phyloP scores from a whole-genome alignment of 2,113 vertebrate species.

The Channa maculata region DNA sequence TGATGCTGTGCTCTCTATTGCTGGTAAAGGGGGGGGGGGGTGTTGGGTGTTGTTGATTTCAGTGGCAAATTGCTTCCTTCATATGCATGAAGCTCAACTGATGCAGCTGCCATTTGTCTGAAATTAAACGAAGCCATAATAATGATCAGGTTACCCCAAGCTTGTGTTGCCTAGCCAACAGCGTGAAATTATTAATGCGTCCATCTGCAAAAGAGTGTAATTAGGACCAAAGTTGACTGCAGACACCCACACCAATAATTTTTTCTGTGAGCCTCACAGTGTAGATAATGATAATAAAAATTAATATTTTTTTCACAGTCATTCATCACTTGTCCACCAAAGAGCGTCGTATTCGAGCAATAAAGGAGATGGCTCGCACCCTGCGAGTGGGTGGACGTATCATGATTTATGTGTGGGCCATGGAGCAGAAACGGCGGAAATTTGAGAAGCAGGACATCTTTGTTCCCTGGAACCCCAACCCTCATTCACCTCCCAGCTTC shows the following conservation, averaged over 20 bases:
- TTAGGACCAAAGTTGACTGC: conserved; percentile 14
- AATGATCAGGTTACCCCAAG: conserved; percentile 42
- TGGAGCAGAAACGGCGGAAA: conserved; percentile 86
- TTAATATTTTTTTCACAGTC: conserved; percentile 69
- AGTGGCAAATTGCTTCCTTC: background rate
- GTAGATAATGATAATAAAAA: background rate
- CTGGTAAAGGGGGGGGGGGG: conserved; percentile 66
- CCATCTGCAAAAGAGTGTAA: conserved; percentile 35
- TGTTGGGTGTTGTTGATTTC: background rate
- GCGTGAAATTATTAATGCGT: conserved; percentile 46
- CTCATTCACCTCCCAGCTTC: conserved; percentile 50
- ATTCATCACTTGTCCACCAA: conserved; percentile 86
- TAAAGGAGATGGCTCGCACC: conserved; percentile 85
- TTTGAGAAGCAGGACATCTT: conserved; percentile 89
- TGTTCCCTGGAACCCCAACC: conserved; percentile 85
- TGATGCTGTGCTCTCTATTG: conserved; percentile 78
- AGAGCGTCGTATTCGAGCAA: conserved; percentile 79
- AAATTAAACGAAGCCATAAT: conserved; percentile 21
- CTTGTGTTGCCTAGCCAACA: conserved; percentile 57
- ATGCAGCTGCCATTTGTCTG: conserved; percentile 10
- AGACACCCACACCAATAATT: conserved; percentile 37
- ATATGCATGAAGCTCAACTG: conserved; percentile 20
- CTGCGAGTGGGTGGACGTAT: conserved; percentile 85
- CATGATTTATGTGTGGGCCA: conserved; percentile 92
- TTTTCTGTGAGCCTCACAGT: conserved; percentile 1